Evolutionary conservation across 2,113 vertebrate genomes (phyloP), one percentile per base, ranked within the genome.

Genomic region (Burhinus bistriatus): DNA sequence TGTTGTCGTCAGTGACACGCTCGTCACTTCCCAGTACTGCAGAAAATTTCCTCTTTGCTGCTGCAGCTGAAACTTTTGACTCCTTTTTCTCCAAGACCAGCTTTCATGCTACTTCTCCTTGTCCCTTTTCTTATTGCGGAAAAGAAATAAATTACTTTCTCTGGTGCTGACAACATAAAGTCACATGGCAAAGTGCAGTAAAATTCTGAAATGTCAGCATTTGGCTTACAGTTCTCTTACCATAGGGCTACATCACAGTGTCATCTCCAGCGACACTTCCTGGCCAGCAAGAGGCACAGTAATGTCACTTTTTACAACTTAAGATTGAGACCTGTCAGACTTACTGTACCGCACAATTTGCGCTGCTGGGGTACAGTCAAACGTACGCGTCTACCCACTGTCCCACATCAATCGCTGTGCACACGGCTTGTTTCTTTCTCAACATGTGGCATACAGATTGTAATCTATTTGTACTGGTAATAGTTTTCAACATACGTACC

Each of bases 401-500:
- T 20, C 32, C 78, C 51, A 23, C 51, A 19, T 0, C 32, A 19
- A 34, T 8, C 3, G 1, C 51, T 4, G 29, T 6, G n/a, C 26
- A 21, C 30, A 16, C 10, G 1, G 21, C 7, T 30, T 1, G 15
- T 4, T 55, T 15, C 51, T 9, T 27, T 19, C 47, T 68, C 83
- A 58, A 25, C 42, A 2, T 0, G 1, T 0, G 1, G 23, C 57
- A 45, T 0, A 0, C 4, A 51, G 12, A 9, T 6, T 58, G 32
- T 38, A 12, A 68, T 7, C 79, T 72, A 15, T 47, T 29, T 62
- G 19, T 26, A 27, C 45, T 47, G 30, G 34, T 5, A 15, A 10
- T 0, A 40, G 36, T 22, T 34, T 8, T 18, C 15, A 79, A 66
- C 8, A 0, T 12, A 8, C 2, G 3, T 11, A 15, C 20, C 19